Conservation (phyloP, 2,113 vertebrate species). For the Pomatostomus ruficeps region DNA sequence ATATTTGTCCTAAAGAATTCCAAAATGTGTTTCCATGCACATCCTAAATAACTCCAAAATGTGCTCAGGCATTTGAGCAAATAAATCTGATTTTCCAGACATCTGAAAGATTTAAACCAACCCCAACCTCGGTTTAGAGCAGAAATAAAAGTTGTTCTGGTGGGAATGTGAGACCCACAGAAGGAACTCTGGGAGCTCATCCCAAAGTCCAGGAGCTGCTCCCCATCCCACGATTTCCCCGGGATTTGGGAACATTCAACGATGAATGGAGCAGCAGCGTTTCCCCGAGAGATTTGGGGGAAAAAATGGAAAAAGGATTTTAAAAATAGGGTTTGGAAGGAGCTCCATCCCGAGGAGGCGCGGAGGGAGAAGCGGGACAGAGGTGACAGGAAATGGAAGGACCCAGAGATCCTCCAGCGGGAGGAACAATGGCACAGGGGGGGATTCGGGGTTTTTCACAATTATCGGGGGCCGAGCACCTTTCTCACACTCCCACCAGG, state of each 20-base stretch:
- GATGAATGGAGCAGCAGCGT: not conserved
- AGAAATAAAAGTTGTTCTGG: not conserved
- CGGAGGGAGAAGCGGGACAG: constrained; percentile 48
- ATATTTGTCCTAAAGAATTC: not conserved
- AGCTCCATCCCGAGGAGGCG: no score
- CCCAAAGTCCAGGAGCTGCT: not conserved
- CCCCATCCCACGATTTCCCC: not conserved
- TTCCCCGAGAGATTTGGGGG: constrained; percentile 11
- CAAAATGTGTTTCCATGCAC: not conserved
- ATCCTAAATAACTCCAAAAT: no score
- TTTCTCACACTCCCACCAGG: not conserved
- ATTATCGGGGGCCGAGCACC: not conserved
- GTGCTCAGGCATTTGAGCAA: not conserved
- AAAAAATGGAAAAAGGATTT: constrained; percentile 41
- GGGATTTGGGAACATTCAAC: not conserved
- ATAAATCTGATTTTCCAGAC: not conserved
- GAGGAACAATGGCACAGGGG: constrained; percentile 38
- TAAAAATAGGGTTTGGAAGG: constrained; percentile 54
- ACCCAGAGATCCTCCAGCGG: constrained; percentile 45
- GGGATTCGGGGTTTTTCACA: not conserved
- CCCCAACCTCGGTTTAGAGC: not conserved
- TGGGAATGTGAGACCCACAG: not conserved
- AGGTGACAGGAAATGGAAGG: constrained; percentile 66
- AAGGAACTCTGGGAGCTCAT: not conserved
- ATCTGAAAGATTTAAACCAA: not conserved